Evolutionary conservation across 2,797 vertebrate genomes (phyloP), one percentile per base, ranked within the genome.

Genomic region (Cuniculus paca): DNA sequence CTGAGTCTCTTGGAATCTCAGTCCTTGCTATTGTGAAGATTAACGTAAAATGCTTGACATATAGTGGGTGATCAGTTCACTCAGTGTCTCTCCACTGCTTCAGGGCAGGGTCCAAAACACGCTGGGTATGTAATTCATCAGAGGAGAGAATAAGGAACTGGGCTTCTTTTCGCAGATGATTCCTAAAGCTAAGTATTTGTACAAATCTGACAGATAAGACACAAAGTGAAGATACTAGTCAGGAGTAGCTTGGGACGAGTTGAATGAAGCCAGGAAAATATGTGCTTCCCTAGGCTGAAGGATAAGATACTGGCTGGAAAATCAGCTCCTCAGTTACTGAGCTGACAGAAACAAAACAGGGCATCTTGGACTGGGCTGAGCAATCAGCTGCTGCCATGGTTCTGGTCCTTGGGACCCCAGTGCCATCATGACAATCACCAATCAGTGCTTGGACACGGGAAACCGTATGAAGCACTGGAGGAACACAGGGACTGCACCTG

Each of bases 151-250:
- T 78, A 19, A n/a, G 42, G 54, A 93, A 56, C 14, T 36, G 82
- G 58, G 36, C 26, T 80, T 79, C 83, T 65, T 95, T 61, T 74
- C 56, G 42, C 7, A 63, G 52, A 26, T 45, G 68, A 48, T 28
- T 80, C 58, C 22, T 61, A 56, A 93, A 88, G 56, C 58, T 34
- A 77, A 95, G 61, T 56, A 36, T 88, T 88, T 81, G 36, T 63
- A 17, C 17, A 74, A n/a, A n/a, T 68, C 65, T 68, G 65, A 68
- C 14, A 26, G 39, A 72, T 36, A 45, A 74, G 11, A 14, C 13
- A 39, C 39, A 74, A 26, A 28, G 13, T 26, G 24, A 26, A 42
- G 70, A 24, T 26, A 24, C 11, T 17, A 42, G 11, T 42, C 39
- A 72, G 84, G 52, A 60, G 4, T 7, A 42, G 34, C 42, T 34